These are phyloP conservation scores for Sinosuthora webbiana DNA, from an alignment of 2,113 vertebrate species.

Conservation along the genomic window DNA sequence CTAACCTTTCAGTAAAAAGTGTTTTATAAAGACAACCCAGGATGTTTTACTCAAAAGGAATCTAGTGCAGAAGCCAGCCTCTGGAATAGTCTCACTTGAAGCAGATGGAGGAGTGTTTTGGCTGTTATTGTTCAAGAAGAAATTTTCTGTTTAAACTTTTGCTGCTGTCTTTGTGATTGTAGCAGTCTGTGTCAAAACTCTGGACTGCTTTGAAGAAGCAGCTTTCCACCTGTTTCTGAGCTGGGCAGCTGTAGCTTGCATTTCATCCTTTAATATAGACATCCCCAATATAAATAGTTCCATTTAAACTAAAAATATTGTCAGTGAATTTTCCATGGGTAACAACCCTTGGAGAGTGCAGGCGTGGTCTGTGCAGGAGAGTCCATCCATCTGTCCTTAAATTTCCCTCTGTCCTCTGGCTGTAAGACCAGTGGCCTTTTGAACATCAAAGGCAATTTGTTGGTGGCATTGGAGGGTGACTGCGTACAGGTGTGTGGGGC, in stretches of 20 bases:
- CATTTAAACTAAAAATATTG: neutral
- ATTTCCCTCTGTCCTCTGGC: neutral
- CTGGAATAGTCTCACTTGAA: neutral
- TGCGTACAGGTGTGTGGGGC: neutral
- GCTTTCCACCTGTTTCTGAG: conserved; percentile 31
- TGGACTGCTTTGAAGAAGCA: neutral
- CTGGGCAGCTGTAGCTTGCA: neutral
- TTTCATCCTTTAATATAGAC: neutral
- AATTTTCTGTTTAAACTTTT: conserved; percentile 23
- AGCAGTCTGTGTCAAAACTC: neutral
- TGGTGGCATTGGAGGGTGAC: neutral
- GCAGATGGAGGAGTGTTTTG: neutral
- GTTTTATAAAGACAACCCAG: neutral
- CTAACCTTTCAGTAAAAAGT: neutral
- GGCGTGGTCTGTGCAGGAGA: neutral
- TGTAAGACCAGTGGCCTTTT: neutral
- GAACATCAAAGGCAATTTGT: neutral
- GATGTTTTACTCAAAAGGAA: neutral
- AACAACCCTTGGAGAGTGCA: neutral
- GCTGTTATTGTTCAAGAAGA: neutral
- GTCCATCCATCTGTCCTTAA: neutral
- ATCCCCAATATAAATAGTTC: neutral
- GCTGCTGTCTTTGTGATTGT: neutral
- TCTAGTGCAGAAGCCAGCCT: neutral
- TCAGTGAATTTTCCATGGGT: neutral